phyloP scores from a whole-genome alignment of 2,797 vertebrate species.

The Typhlichthys eigenmanni region DNA sequence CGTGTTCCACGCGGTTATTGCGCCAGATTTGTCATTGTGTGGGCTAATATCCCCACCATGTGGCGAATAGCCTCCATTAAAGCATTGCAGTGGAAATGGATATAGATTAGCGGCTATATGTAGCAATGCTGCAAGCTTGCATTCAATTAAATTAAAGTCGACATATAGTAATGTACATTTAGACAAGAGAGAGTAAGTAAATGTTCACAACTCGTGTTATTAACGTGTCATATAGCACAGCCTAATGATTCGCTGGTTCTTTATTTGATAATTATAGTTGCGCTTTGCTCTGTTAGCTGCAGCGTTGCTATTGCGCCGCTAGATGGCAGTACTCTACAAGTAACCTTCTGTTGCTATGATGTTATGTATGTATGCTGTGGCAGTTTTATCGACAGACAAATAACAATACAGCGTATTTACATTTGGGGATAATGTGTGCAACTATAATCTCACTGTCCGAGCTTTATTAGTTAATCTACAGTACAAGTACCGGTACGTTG shows the following conservation, averaged over 20 bases:
- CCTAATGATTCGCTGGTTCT: neutral
- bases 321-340: neutral
- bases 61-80: constrained; percentile 23
- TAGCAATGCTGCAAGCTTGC: neutral
- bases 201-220: neutral
- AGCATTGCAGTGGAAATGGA: neutral
- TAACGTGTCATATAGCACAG: neutral
- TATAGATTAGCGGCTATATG: neutral
- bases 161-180: neutral
- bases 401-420: no score
- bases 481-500: no score
- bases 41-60: constrained; percentile 33
- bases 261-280: no score
- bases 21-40: neutral
- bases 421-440: no score
- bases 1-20: neutral
- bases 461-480: no score
- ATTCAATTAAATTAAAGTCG: neutral
- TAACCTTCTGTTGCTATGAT: neutral
- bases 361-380: no score
- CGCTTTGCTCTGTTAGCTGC: neutral
- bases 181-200: neutral
- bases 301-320: neutral
- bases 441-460: no score
- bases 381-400: no score